Percentiles rank a stretch among this genome's conserved stretches.
Evolutionary conservation across 2,113 vertebrate species (phyloP).

Genomic region (Tychaedon coryphoeus): DNA sequence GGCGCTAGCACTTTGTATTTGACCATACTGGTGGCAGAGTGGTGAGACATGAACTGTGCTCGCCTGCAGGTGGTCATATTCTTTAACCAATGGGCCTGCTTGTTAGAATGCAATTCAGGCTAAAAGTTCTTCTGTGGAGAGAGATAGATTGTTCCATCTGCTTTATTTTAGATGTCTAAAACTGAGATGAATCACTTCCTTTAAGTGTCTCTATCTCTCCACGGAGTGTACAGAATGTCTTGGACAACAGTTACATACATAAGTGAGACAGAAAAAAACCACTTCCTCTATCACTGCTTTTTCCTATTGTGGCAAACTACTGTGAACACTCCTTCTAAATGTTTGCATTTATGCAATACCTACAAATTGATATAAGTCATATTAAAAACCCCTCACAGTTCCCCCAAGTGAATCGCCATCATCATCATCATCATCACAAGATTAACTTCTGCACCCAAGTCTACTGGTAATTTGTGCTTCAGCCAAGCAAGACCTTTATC

Average conservation of each 20-base stretch:
- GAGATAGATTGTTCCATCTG: not conserved
- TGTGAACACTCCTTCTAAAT: not conserved
- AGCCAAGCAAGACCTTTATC: not conserved
- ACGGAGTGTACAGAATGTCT: not conserved
- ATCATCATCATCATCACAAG: not conserved
- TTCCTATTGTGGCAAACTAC: not conserved
- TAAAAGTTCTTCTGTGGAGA: not conserved
- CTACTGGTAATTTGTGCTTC: not conserved
- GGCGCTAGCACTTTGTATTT: not conserved
- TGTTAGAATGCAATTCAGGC: not conserved
- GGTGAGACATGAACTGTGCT: not conserved
- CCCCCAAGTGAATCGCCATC: not conserved
- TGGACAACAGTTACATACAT: not conserved
- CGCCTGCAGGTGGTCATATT: not conserved
- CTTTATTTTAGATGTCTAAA: not conserved
- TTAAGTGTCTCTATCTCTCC: not conserved
- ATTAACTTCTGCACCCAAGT: not conserved
- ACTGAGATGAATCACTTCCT: constrained; percentile 5
- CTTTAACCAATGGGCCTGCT: not conserved
- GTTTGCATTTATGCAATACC: not conserved
- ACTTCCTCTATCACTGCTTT: not conserved
- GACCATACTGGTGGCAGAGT: not conserved
- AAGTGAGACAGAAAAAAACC: not conserved
- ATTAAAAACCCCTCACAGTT: not conserved
- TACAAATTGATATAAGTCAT: not conserved